Evolutionary conservation across 1,140 invertebrate genomes (phyloP), one percentile per base, ranked within the genome.

Genomic region (Trachelipus rathkii): DNA sequence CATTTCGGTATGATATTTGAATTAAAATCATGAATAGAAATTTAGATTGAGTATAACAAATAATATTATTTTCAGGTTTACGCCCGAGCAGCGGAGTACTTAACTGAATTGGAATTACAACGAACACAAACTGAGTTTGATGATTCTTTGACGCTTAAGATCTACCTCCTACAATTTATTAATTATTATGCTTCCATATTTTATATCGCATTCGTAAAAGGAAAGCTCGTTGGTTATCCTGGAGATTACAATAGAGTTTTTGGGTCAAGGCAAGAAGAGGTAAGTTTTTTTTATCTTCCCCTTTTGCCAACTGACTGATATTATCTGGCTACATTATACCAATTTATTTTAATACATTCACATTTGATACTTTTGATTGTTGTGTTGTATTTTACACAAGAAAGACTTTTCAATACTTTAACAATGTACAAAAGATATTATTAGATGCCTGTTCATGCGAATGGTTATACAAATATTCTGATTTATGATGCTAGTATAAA

Each of bases 161-260:
- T 99, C 82, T 99, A 98, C 85, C 85, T 99, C 10, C 89, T 99
- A 50, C 95, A 99, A 87, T 99, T 99, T 87, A 93, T 99, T 45
- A 99, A 99, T 85, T 98, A 97, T 85, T 99, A 99, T 85, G 94
- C 96, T 23, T 97, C 95, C 0, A 96, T 99, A 84, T 97, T 99
- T 87, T 99, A 99, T 84, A 96, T 99, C 82, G 97, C 96, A 0
- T 99, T 99, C 86, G 92, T 98, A 82, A 98, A 98, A 85, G 96
- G 96, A 66, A 96, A 94, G 85, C 92, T 93, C 81, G 88, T 94
- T n/a, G 94, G 94, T 0, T 90, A 91, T 83, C 94, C 94, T 0
- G 91, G 90, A 7, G 86, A 90, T 45, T 95, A 95, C 82, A 92
- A 90, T 76, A 87, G 89, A 24, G 86, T 95, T 15, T 90, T 94